Base-by-base conservation (phyloP, 2,888 invertebrate species). In the Andrena bicolor region DNA sequence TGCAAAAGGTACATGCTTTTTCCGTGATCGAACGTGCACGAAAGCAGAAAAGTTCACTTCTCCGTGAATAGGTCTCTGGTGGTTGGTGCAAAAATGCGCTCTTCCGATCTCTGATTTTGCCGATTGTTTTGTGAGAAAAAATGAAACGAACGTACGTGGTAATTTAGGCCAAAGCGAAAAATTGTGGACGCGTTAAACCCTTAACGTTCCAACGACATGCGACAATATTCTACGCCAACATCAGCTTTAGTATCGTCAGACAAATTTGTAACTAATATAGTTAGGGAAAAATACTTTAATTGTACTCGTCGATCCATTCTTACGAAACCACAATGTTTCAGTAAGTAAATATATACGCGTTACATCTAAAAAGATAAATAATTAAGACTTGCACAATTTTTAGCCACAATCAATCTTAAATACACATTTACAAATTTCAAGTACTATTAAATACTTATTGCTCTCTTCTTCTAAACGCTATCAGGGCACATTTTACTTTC, bases 91-190 rank as follows among this genome's bases (percentile, higher is more conserved):
- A 61, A 6, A 30, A 56, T 32, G n/a, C 61, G 73, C 53, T 63
- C n/a, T 26, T 49, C 28, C 32, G 28, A 28, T 60, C 30, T 35
- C 72, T n/a, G 20, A 30, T 61, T 63, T 61, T 77, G 69, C 72
- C 72, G 65, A 80, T 85, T 65, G 48, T 79, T 82, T 82, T 23
- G 49, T 71, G 66, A 56, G 5, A 69, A 69, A 8, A 80, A 66
- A 53, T 30, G n/a, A 32, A 76, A 68, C 20, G 69, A 51, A 32
- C 51, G 56, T 73, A 7, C 75, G 75, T 53, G 53, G 75, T 6
- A 68, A 83, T 82, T 87, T 87, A 87, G 87, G 87, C 87, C 86
- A 87, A 85, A 84, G 84, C 84, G 85, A 86, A 30, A 85, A 75
- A 69, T 35, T 63, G 63, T 74, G n/a, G 58, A 84, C 76, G 73